Evolutionary conservation across 2,113 vertebrate genomes (phyloP).

Genomic region (Zapornia atra): DNA sequence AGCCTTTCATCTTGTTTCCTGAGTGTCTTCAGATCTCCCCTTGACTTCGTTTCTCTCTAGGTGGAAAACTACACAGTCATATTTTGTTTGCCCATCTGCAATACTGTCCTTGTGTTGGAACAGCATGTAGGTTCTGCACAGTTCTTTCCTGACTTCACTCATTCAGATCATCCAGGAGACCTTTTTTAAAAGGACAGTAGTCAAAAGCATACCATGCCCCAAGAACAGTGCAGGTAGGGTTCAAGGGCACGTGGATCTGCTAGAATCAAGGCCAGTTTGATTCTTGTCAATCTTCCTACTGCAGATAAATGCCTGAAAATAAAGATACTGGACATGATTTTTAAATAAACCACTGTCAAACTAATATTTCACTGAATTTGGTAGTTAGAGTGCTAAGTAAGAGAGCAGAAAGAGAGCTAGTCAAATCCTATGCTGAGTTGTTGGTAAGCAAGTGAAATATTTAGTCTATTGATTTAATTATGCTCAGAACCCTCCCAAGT

Average conservation of each 20-base stretch:
- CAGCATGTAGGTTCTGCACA: background rate
- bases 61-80: background rate
- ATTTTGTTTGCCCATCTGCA: background rate
- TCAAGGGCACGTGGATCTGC: background rate
- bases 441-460: background rate
- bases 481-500: background rate
- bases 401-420: background rate
- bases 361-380: background rate
- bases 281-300: background rate
- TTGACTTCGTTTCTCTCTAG: background rate
- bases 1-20: background rate
- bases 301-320: background rate
- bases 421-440: background rate
- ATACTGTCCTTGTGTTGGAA: fast-evolving
- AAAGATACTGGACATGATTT: background rate
- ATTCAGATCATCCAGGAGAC: background rate
- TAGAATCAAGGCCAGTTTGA: background rate
- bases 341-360: background rate
- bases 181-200: background rate
- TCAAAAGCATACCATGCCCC: background rate
- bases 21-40: background rate
- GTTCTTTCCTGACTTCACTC: background rate
- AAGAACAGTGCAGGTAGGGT: background rate
- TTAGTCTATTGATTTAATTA: background rate
- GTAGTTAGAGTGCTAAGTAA: background rate